A percentile compares a stretch with the other conserved stretches of the same genome.
phyloP scores from a whole-genome alignment of 2,797 vertebrate species.

The Myotis pilosus region DNA sequence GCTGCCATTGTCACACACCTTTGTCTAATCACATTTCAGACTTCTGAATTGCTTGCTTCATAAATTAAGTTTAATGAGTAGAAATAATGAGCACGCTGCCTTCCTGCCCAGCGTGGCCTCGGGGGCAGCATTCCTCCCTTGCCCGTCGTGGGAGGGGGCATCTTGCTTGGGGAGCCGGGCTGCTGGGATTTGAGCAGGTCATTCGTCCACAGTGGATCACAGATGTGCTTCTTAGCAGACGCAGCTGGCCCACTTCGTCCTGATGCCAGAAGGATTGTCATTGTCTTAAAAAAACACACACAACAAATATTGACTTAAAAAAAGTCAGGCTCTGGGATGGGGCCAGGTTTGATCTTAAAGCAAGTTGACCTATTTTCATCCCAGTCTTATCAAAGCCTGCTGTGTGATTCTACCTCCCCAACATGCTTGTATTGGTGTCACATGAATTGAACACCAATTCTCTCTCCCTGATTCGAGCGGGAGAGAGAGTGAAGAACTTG shows the following conservation, averaged over 20 bases:
- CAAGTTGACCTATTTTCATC: conserved; percentile 65
- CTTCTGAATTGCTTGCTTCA: conserved; percentile 70
- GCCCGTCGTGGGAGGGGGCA: background rate
- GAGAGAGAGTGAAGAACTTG: background rate
- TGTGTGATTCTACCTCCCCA: conserved; percentile 24
- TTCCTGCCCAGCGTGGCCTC: background rate
- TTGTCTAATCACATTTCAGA: conserved; percentile 66
- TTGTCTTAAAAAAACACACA: background rate
- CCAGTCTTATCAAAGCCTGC: conserved; percentile 62
- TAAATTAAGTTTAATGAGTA: conserved; percentile 73
- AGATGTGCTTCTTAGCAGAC: conserved; percentile 53
- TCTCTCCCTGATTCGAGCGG: background rate
- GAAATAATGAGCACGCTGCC: background rate
- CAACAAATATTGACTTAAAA: background rate
- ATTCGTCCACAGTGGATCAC: background rate
- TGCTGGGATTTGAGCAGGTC: background rate
- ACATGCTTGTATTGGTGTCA: conserved; percentile 48
- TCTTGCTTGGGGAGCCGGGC: background rate
- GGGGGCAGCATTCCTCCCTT: background rate
- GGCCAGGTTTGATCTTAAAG: conserved; percentile 61
- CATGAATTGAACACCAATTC: conserved; percentile 12
- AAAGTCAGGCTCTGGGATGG: background rate
- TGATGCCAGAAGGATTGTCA: conserved; percentile 44
- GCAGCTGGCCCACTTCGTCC: conserved; percentile 28
- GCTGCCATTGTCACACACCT: background rate